These are phyloP conservation scores for Drosophila guanche DNA, from an alignment of 1,140 invertebrate genomes.

Conservation along the genomic window DNA sequence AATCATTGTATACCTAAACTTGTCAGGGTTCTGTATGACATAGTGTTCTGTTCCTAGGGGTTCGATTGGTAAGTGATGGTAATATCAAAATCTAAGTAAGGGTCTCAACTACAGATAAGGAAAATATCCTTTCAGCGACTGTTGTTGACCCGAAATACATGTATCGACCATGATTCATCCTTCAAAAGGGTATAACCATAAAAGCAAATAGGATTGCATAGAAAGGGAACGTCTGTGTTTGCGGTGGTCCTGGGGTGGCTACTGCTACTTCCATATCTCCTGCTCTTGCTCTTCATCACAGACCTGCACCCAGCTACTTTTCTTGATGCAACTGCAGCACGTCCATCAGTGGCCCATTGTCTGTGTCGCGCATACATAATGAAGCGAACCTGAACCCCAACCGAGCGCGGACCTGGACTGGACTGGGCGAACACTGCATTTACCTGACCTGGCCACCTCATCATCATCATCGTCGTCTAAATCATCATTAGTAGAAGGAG, in stretches of 20 bases:
- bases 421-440: conserved; percentile 24
- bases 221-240: conserved; percentile 47
- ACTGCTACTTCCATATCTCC: not conserved
- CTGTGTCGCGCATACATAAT: conserved; percentile 80
- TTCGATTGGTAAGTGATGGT: no score
- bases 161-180: no score
- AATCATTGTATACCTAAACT: no score
- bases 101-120: no score
- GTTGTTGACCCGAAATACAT: no score
- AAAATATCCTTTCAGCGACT: no score
- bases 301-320: conserved; percentile 20
- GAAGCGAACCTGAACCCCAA: conserved; percentile 53
- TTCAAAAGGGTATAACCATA: no score
- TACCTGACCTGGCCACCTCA: conserved; percentile 38
- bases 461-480: conserved; percentile 16
- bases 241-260: conserved; percentile 24
- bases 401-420: conserved; percentile 17
- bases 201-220: conserved; percentile 6
- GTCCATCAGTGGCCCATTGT: conserved; percentile 79
- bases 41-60: no score
- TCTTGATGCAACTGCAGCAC: conserved; percentile 56
- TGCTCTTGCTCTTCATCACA: conserved; percentile 16
- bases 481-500: conserved; percentile 6
- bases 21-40: no score
- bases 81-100: no score